A percentile compares a stretch with the other conserved stretches of the same genome.
phyloP scores from a whole-genome alignment of 2,888 invertebrate genomes.

The Siphlonurus alternatus region DNA sequence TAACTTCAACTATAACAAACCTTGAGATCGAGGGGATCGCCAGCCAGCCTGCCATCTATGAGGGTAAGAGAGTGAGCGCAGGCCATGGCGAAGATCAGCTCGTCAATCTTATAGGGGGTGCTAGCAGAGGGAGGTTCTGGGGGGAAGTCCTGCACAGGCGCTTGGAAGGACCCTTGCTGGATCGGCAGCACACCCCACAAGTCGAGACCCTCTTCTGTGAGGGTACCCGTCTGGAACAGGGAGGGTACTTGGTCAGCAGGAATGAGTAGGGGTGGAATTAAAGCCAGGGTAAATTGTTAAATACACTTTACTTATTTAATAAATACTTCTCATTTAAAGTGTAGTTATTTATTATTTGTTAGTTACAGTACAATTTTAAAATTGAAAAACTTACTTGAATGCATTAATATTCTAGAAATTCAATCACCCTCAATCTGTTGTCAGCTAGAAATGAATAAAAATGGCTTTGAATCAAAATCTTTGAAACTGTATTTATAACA shows the following conservation, averaged over 20 bases:
- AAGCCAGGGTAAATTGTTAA: too few relatives aligned
- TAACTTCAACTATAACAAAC: too few relatives aligned
- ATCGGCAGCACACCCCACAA: constrained; percentile 80
- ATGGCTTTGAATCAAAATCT: too few relatives aligned
- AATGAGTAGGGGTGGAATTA: too few relatives aligned
- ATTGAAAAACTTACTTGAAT: too few relatives aligned
- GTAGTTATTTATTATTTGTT: not conserved
- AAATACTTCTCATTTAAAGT: constrained; percentile 7
- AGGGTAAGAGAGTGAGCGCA: constrained; percentile 86
- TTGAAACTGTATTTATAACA: too few relatives aligned
- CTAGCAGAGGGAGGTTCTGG: constrained; percentile 3
- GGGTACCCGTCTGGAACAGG: constrained; percentile 68
- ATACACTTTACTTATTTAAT: constrained; percentile 1
- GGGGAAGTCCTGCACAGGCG: constrained; percentile 16
- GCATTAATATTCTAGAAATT: too few relatives aligned
- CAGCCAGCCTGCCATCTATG: constrained; percentile 70
- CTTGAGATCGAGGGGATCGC: constrained; percentile 90
- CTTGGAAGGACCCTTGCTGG: constrained; percentile 21
- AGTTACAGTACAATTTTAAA: too few relatives aligned
- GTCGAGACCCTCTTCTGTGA: constrained; percentile 92
- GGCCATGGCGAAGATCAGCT: constrained; percentile 60
- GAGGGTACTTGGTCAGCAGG: too few relatives aligned
- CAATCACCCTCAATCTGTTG: too few relatives aligned
- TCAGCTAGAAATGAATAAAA: too few relatives aligned
- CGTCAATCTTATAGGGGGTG: constrained; percentile 2